phyloP scores from a whole-genome alignment of 2,888 invertebrate genomes.

The Neoaliturus tenellus region DNA sequence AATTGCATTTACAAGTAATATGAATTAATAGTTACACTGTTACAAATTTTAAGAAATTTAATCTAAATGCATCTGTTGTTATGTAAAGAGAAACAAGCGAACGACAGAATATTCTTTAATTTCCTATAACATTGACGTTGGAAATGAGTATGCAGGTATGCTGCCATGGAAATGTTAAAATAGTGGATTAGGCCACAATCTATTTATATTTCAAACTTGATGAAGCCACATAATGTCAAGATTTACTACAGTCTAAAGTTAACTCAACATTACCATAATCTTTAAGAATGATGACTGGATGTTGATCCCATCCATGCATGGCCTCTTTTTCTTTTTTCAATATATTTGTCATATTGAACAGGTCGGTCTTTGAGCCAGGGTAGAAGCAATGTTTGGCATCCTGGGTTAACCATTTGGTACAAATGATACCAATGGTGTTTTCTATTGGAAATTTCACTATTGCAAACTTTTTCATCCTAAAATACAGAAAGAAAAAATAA shows the following conservation, averaged over 20 bases:
- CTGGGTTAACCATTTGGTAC: not conserved
- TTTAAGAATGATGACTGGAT: not conserved
- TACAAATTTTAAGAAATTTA: no score
- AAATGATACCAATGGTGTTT: not conserved
- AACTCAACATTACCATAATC: not conserved
- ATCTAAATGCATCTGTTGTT: no score
- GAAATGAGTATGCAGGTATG: no score
- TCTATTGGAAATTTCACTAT: not conserved
- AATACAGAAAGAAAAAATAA: no score
- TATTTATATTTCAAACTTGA: no score
- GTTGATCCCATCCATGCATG: not conserved
- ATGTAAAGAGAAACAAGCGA: no score
- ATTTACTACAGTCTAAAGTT: not conserved
- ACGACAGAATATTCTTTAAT: no score
- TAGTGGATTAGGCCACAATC: no score
- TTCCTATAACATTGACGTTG: no score
- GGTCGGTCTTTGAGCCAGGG: not conserved
- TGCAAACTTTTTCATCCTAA: not conserved
- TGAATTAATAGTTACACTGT: no score
- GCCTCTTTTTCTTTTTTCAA: constrained; percentile 9
- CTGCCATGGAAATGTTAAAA: no score
- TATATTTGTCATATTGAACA: constrained; percentile 13
- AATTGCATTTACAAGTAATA: no score
- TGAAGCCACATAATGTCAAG: not conserved
- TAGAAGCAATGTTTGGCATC: not conserved